Evolutionary conservation across 2,797 vertebrate genomes (phyloP), one percentile per base, ranked within the genome.

Genomic region (Tenualosa thibaudeaui): DNA sequence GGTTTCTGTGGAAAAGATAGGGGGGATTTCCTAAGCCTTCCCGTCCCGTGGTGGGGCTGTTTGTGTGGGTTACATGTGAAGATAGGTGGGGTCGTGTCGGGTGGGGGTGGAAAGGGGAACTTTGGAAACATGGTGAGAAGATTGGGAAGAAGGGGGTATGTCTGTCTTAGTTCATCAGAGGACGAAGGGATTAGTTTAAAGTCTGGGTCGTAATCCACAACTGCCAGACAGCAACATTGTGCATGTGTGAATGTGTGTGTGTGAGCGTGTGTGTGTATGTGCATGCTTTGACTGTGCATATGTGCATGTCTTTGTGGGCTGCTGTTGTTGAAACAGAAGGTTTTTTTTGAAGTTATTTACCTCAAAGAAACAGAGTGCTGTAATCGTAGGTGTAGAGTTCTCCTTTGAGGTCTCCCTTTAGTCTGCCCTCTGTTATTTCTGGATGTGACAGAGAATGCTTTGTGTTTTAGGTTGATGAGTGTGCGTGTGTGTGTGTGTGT

Each of bases 21-120:
- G 84, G 89, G 91, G 89, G 88, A 90, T 90, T 91, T 90, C 91
- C 90, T 87, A 82, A 58, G 58, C 51, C 82, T 53, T 81, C 84
- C 86, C 86, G 81, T 86, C 84, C 85, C 87, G 81, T 86, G 83
- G 81, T 49, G 56, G 78, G 87, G 75, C 71, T 86, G 83, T 91
- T 91, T 93, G 91, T 58, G 86, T 90, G 88, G 89, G 89, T 88
- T 90, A 68, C 89, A 86, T 82, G 85, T 89, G 89, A 89, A 88
- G 84, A 86, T 88, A 83, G 19, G 71, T 53, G 81, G n/a, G 40
- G 24, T 78, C 46, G 60, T 78, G 81, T 58, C 50, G 78, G 84
- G 81, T 19, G 54, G 83, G 81, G 81, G 24, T 75, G 68, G 37
- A 19, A 75, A 75, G 31, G 68, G 68, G 68, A 75, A 43, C 68